Evolutionary conservation across 35 echinoderm and acorn worm genomes (phyloP), one percentile per base, ranked within the genome.

Genomic region (Ophiothrix spiculata): DNA sequence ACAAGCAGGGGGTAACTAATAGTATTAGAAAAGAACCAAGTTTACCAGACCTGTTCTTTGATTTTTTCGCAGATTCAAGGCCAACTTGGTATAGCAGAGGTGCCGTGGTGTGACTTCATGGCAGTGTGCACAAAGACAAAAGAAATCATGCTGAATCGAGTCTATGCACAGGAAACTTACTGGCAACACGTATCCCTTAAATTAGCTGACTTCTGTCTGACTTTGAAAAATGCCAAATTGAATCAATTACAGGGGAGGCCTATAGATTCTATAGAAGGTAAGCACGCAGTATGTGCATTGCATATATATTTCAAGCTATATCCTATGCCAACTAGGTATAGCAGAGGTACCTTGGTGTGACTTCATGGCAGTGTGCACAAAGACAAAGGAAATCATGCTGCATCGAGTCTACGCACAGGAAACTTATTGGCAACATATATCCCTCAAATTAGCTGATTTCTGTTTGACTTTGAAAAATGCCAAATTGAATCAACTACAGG

Each of bases 41-140:
- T 69, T 69, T n/a, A 25, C 8, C 8, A 69, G 3, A 37, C 15
- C 41, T 80, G 37, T 80, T 31, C 40, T 39, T 0, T 29, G 23
- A 32, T 79, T 25, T 33, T 32, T 16, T 45, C 35, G 16, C 39
- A 87, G 85, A 79, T 87, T 19, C 85, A 87, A 37, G 85, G 85
- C 17, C 85, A 87, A 35, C 39, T 87, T 38, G 42, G 31, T 33
- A 63, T 87, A 23, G 37, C 73, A 40, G 42, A 54, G 19, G 33
- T 77, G 8, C 85, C 76, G 10, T 87, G 85, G 85, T 87, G 85
- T 64, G 85, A 87, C 31, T 87, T 87, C 40, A 87, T 87, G 85
- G 85, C 85, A 11, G 76, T 79, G 46, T 87, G 75, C 39, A 56
- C 39, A 13, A 31, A 87, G 76, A 87, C 85, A 25, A 87, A 35